Evolutionary conservation across 2,888 invertebrate species (phyloP).

Genomic region (Nephrocerus scutellatus): DNA sequence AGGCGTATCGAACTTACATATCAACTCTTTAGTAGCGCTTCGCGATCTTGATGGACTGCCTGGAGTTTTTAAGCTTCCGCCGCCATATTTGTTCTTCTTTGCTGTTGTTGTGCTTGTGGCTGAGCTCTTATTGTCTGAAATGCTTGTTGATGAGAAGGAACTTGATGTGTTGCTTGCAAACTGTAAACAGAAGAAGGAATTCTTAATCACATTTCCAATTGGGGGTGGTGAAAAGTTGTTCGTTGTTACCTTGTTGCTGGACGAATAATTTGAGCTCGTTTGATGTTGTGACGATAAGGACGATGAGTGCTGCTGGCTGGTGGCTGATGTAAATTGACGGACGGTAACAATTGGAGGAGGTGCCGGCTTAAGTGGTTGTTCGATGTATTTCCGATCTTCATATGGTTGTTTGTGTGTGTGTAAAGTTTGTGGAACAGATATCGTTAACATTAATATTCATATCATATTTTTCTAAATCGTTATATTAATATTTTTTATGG

Average conservation of each 20-base stretch:
- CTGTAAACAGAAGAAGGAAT: slow-evolving; percentile 14
- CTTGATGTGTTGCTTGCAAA: slow-evolving; percentile 30
- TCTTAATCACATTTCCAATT: too few species aligned
- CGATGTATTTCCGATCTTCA: slow-evolving; percentile 71
- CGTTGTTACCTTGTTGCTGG: slow-evolving; percentile 32
- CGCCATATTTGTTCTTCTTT: too few species aligned
- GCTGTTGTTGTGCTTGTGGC: too few species aligned
- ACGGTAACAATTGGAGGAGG: slow-evolving; percentile 63
- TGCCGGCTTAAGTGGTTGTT: slow-evolving; percentile 71
- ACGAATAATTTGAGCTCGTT: slow-evolving; percentile 24
- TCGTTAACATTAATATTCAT: too few species aligned
- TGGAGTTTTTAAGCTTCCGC: slow-evolving; percentile 59
- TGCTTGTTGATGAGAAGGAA: slow-evolving; percentile 34
- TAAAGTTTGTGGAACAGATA: too few species aligned
- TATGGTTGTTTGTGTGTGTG: background rate
- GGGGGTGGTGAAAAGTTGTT: too few species aligned
- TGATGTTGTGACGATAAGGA: slow-evolving; percentile 15
- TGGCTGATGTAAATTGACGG: slow-evolving; percentile 47
- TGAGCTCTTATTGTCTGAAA: slow-evolving; percentile 31
- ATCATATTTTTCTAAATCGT: too few species aligned
- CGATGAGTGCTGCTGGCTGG: slow-evolving; percentile 12
- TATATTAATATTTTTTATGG: too few species aligned
- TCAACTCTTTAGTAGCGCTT: slow-evolving; percentile 81
- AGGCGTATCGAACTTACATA: slow-evolving; percentile 48
- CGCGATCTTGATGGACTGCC: slow-evolving; percentile 81